Evolutionary conservation across 2,797 vertebrate genomes (phyloP).

Genomic region (Philypnodon macrostomus): DNA sequence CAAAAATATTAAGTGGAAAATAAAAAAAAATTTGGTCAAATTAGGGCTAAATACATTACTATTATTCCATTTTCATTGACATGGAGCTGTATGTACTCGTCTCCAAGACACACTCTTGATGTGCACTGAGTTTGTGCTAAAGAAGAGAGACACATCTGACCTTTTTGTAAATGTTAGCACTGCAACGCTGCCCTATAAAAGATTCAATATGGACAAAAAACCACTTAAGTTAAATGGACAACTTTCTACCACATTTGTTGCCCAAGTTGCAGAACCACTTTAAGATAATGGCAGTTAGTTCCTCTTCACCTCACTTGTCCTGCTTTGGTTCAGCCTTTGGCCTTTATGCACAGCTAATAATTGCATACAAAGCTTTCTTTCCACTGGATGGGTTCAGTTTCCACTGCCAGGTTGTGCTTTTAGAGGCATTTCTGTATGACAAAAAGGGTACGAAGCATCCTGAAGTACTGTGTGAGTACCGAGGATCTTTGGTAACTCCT

Average conservation of each 20-base stretch:
- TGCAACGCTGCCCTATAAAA: slow-evolving; percentile 34
- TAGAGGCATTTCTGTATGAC: neutral
- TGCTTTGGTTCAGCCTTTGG: neutral
- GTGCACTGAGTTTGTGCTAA: slow-evolving; percentile 49
- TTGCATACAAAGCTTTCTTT: neutral
- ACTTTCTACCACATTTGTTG: slow-evolving; percentile 12
- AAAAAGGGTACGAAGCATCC: too few relatives aligned
- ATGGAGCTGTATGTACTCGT: slow-evolving; percentile 27
- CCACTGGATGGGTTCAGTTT: neutral
- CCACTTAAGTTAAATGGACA: slow-evolving; percentile 17
- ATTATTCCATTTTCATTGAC: slow-evolving; percentile 17
- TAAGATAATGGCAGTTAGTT: slow-evolving; percentile 28
- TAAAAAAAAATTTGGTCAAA: too few relatives aligned
- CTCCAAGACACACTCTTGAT: slow-evolving; percentile 37
- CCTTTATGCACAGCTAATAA: neutral
- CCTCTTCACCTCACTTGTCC: slow-evolving; percentile 15
- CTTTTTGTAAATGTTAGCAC: slow-evolving; percentile 60
- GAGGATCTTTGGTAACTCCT: too few relatives aligned
- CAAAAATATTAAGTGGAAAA: too few relatives aligned
- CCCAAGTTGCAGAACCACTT: slow-evolving; percentile 15
- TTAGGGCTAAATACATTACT: slow-evolving; percentile 24
- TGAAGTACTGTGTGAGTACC: too few relatives aligned
- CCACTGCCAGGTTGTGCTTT: neutral
- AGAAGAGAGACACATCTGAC: slow-evolving; percentile 56
- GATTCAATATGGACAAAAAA: slow-evolving; percentile 46